phyloP scores from a whole-genome alignment of 2,113 vertebrate genomes.

The Penelope pileata region DNA sequence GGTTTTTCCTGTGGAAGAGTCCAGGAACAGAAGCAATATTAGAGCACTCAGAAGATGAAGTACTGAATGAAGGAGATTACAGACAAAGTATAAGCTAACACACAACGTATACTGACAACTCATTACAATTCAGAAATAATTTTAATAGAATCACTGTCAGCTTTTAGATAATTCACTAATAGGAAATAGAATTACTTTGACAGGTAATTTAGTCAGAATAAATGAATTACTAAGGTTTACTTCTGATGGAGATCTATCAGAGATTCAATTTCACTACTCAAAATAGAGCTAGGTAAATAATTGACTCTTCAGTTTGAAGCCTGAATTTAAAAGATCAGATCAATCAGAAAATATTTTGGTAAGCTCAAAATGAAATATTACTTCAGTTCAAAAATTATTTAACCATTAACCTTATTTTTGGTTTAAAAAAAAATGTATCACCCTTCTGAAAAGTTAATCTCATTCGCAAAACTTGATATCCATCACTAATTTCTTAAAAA shows the following conservation, averaged over 20 bases:
- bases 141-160: background rate
- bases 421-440: background rate
- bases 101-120: background rate
- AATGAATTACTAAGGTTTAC: conserved; percentile 1
- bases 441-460: background rate
- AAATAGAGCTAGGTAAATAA: conserved; percentile 13
- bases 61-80: background rate
- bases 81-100: background rate
- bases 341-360: conserved; percentile 9
- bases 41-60: background rate
- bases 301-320: background rate
- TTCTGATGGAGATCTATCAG: background rate
- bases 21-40: background rate
- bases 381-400: background rate
- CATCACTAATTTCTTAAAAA: background rate
- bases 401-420: background rate
- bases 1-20: background rate
- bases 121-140: background rate
- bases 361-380: background rate
- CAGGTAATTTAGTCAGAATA: conserved; percentile 29
- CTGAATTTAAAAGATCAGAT: background rate
- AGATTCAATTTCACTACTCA: conserved; percentile 14
- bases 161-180: background rate
- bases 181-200: background rate
- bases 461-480: background rate